Evolutionary conservation across 2,113 vertebrate genomes (phyloP), one percentile per base, ranked within the genome.

Genomic region (Calidris pygmaea): DNA sequence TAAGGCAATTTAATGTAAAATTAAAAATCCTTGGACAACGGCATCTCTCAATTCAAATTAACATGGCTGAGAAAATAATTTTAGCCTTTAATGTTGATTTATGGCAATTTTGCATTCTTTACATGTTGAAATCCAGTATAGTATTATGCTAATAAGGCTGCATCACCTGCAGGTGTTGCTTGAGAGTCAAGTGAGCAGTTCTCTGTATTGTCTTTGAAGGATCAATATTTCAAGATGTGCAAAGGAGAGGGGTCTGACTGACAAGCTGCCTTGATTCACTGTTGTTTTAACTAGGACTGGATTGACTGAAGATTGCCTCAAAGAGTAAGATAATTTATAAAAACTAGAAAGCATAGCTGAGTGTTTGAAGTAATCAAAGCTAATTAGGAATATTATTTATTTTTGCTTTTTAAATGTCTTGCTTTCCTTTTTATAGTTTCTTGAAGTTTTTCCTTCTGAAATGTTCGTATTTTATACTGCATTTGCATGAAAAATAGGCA

Each of bases 81-180:
- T 83, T 70, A 71, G 26, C n/a, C 37, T 94, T 96, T 94, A 90
- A 59, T 85, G 90, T 88, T 91, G 85, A 48, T 90, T 94, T 94
- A 67, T 58, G 71, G 55, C 41, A 67, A 24, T 70, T 91, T 93
- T 96, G 63, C 32, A 43, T 94, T 93, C 78, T 86, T 94, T 60
- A 35, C 41, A 19, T 77, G 50, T 82, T 86, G 78, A 86, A 85
- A 90, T 63, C 55, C 47, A 34, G 59, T 83, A 32, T 12, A 45
- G 14, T 68, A 16, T 92, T 88, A 67, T 74, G 53, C n/a, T 86
- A 88, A 83, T 91, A 17, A 1, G 5, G 17, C 55, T 80, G 26
- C 74, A 63, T 83, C 75, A 94, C 34, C 79, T 90, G 59, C 79
- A 78, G 87, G 47, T 93, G 39, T 90, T 93, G 35, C 67, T 71